A percentile compares a stretch with the other conserved stretches of the same genome.
phyloP scores from a whole-genome alignment of 92 coral and sea anemone species.

The Porites lobata region DNA sequence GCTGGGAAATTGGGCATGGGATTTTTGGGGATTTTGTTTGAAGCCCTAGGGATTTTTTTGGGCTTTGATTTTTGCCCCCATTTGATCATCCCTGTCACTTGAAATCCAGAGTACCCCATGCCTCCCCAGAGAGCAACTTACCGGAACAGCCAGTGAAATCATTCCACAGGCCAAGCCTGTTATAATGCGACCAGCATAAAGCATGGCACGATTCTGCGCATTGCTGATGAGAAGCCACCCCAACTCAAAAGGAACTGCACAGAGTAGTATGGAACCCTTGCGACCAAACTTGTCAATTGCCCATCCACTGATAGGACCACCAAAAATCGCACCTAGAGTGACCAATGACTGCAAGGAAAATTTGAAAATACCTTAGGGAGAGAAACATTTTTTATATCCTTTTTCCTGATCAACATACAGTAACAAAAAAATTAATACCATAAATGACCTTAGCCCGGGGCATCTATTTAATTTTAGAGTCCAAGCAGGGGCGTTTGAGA shows the following conservation, averaged over 20 bases:
- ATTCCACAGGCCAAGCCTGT: conserved; percentile 87
- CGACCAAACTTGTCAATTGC: conserved; percentile 84
- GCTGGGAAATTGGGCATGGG: no score
- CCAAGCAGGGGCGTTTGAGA: no score
- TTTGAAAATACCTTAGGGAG: no score
- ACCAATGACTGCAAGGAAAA: conserved; percentile 71
- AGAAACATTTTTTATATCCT: no score
- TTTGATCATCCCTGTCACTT: no score
- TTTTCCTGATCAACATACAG: no score
- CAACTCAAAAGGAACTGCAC: conserved; percentile 82
- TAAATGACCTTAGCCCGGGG: no score
- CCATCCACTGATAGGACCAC: conserved; percentile 80
- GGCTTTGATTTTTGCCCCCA: no score
- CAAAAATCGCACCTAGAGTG: conserved; percentile 85
- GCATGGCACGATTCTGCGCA: conserved; percentile 65
- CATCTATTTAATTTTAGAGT: no score
- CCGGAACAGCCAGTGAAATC: conserved; percentile 89
- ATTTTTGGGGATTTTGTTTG: no score
- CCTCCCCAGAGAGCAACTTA: conserved; percentile 58
- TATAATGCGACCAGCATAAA: conserved; percentile 83
- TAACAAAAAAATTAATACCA: no score
- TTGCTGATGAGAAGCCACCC: conserved; percentile 88
- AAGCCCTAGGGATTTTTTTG: no score
- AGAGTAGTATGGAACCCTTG: conserved; percentile 76
- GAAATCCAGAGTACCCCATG: not conserved